Evolutionary conservation across 2,797 vertebrate species (phyloP), one percentile per base, ranked within the genome.

Genomic region (Harpagifer antarcticus): DNA sequence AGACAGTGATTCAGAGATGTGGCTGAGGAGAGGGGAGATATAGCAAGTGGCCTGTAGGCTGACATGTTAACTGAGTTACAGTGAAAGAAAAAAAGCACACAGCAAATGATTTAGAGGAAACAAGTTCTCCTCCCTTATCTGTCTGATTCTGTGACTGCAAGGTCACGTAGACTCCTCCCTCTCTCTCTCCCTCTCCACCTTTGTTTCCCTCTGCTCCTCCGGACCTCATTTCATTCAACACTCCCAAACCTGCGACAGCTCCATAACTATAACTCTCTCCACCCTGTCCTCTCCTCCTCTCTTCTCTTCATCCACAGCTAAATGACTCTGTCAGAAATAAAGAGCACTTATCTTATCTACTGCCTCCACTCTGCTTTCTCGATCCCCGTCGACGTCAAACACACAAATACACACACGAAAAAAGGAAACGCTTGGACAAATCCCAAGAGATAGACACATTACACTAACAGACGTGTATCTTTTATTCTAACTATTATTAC

Each of bases 281-380:
- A 75, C 64, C 58, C 74, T 76, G 64, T 88, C 85, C 82, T 85
- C 84, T 87, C 82, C 86, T 84, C 87, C 90, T 85, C 91, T 90
- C 88, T 88, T 90, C 88, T 88, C 87, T 88, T 90, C 88, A 87
- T 89, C 91, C 84, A 65, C 88, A 81, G 88, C 93, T 92, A 93
- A 94, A 94, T 92, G 92, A 92, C 90, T 94, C 90, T 93, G 92
- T 94, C 93, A 92, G 90, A 93, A 93, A 93, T 93, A 94, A 94
- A 92, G 90, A 91, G 90, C 88, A 91, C 92, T 91, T 92, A 92
- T 94, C 92, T 93, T 91, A 91, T 92, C 92, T 91, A 85, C 82
- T 84, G 90, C 92, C 88, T 91, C 84, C 88, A 84, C 86, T 86
- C 86, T 49, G 80, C 82, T 79, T 78, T 89, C 90, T 85, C 75